Base-by-base conservation (phyloP, 2,888 invertebrate genomes). In the Meiosimyza platycephala region DNA sequence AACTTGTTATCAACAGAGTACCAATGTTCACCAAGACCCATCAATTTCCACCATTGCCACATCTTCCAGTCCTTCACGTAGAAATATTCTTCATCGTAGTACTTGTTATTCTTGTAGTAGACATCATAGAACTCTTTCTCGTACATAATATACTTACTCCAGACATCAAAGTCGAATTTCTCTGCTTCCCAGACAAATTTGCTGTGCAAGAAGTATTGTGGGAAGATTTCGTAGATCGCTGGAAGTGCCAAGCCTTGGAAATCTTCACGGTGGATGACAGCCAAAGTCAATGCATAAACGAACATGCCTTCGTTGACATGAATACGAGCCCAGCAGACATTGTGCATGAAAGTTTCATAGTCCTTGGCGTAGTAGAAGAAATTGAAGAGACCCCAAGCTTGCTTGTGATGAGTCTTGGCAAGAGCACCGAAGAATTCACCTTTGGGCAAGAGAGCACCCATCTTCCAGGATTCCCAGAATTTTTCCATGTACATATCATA, bases 151-250 rank as follows among this genome's bases (percentile, higher is more conserved):
- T 55, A 89, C 83, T 86, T 87, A 66, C 73, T 77, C 74, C 70
- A 80, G 40, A 76, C 75, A 88, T 79, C 89, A 88, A 75, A 90
- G 86, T 80, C 90, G 89, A 79, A 85, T 75, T 86, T 80, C 76
- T 92, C 90, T 11, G 91, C 92, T 68, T 91, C 88, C 55, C 90
- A 89, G 85, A 94, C 90, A 73, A 92, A 89, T 81, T 92, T 90
- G 65, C 89, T 88, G 81, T 91, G 91, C 83, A 92, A 89, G 89
- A 92, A 93, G 85, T 89, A 90, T 76, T 92, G 90, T 0, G 94
- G 94, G 83, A 91, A 89, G 73, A 93, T 88, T 85, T 94, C 94
- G 81, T 93, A 93, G 68, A 91, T 88, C 59, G 93, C 90, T 13
- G 93, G 93, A 2, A 93, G 85, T 40, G 90, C 87, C 65, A 93